Evolutionary conservation across 2,888 invertebrate genomes (phyloP).

Genomic region (Eilema depressum): DNA sequence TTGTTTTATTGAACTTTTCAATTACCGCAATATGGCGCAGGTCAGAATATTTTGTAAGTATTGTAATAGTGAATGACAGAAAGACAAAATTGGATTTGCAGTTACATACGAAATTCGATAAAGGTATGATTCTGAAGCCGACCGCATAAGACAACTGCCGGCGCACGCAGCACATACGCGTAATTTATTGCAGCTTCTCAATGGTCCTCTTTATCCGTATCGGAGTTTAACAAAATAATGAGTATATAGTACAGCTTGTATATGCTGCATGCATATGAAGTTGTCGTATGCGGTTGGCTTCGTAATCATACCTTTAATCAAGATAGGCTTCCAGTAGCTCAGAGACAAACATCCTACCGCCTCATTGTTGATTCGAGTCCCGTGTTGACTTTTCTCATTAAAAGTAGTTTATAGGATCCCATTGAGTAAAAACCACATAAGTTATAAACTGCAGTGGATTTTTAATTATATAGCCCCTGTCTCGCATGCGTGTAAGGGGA

Average conservation of each 20-base stretch:
- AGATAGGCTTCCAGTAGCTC: background rate
- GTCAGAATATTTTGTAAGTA: conserved; percentile 16
- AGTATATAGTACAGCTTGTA: too few species aligned
- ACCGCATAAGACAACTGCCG: too few species aligned
- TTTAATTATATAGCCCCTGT: background rate
- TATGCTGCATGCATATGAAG: too few species aligned
- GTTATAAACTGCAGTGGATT: background rate
- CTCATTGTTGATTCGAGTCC: background rate
- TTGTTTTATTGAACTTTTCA: conserved; percentile 49
- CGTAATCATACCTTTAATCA: too few species aligned
- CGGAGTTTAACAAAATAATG: too few species aligned
- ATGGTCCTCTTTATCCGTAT: too few species aligned
- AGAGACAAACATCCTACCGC: background rate
- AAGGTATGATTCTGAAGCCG: too few species aligned
- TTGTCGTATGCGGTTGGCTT: too few species aligned
- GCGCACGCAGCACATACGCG: too few species aligned
- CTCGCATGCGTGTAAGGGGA: background rate
- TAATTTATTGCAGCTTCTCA: too few species aligned
- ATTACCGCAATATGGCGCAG: conserved; percentile 32
- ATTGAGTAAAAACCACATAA: background rate
- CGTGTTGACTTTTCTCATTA: background rate
- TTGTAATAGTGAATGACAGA: background rate
- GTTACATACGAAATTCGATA: too few species aligned
- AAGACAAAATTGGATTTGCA: background rate
- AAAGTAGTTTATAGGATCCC: background rate